Evolutionary conservation across 2,113 vertebrate species (phyloP).

Genomic region (Petaurus breviceps): DNA sequence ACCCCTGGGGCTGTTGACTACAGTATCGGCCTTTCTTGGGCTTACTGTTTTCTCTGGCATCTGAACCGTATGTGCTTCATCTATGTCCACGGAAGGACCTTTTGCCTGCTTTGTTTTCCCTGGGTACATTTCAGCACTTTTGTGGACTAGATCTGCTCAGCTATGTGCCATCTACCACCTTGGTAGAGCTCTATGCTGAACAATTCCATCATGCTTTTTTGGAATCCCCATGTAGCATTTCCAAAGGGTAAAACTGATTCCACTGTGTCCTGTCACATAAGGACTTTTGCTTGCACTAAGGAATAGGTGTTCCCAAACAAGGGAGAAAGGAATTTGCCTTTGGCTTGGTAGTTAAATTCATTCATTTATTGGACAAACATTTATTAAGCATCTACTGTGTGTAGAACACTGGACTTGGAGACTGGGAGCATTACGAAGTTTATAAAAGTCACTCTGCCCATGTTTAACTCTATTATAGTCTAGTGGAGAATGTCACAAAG

Average conservation of each 20-base stretch:
- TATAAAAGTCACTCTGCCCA: neutral
- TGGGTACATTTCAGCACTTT: slow-evolving; percentile 44
- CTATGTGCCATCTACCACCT: neutral
- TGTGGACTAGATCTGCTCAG: neutral
- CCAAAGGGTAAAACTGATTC: slow-evolving; percentile 35
- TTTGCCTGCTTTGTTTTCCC: slow-evolving; percentile 49
- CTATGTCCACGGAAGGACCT: slow-evolving; percentile 15
- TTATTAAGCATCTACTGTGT: neutral
- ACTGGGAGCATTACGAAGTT: neutral
- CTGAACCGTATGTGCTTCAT: neutral
- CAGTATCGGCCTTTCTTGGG: neutral
- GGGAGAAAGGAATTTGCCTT: neutral
- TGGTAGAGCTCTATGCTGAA: neutral
- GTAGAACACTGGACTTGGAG: neutral
- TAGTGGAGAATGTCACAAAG: neutral
- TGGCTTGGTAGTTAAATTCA: neutral
- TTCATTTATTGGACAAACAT: neutral
- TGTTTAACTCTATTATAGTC: neutral
- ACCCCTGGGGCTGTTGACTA: neutral
- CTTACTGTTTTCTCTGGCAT: slow-evolving; percentile 6
- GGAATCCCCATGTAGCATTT: slow-evolving; percentile 43
- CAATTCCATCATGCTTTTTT: slow-evolving; percentile 28
- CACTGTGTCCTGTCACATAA: neutral
- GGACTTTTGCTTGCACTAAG: slow-evolving; percentile 11
- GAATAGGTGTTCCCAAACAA: neutral